Conservation (phyloP, 2,797 vertebrate genomes). For the Gambelia wislizenii region DNA sequence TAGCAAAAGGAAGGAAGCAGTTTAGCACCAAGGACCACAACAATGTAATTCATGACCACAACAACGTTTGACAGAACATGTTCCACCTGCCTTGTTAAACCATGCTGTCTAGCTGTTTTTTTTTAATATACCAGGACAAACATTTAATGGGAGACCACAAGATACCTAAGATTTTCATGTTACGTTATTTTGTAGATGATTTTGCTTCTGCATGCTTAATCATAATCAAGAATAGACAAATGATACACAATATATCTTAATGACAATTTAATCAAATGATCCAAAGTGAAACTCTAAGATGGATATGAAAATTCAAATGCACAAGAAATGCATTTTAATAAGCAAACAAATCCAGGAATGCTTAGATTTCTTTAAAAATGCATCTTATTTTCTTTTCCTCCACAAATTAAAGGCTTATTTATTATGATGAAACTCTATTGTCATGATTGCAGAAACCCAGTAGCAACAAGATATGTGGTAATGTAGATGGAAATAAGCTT, state of each 20-base stretch:
- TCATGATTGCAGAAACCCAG: slow-evolving; percentile 14
- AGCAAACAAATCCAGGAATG: slow-evolving; percentile 10
- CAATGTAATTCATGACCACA: too few relatives aligned
- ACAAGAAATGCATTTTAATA: slow-evolving; percentile 35
- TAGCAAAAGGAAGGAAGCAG: background rate
- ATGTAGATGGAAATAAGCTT: slow-evolving; percentile 32
- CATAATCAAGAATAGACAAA: slow-evolving; percentile 12
- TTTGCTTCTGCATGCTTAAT: background rate
- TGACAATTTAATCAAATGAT: slow-evolving; percentile 21
- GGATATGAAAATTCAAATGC: slow-evolving; percentile 3
- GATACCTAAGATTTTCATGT: background rate
- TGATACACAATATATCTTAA: background rate
- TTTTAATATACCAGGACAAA: background rate
- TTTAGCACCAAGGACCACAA: too few relatives aligned
- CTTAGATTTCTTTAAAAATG: background rate
- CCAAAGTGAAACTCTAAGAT: background rate
- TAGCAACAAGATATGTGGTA: slow-evolving; percentile 31
- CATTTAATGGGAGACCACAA: background rate
- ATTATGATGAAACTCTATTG: slow-evolving; percentile 37
- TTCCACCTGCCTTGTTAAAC: too few relatives aligned
- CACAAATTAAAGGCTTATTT: slow-evolving; percentile 31
- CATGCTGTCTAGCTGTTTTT: too few relatives aligned
- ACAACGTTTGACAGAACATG: too few relatives aligned
- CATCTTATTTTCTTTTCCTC: slow-evolving; percentile 20
- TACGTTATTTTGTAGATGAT: background rate